Percentiles rank a stretch among this genome's conserved stretches.
Evolutionary conservation across 2,113 vertebrate species (phyloP).

Genomic region (Oncorhynchus gorbuscha): DNA sequence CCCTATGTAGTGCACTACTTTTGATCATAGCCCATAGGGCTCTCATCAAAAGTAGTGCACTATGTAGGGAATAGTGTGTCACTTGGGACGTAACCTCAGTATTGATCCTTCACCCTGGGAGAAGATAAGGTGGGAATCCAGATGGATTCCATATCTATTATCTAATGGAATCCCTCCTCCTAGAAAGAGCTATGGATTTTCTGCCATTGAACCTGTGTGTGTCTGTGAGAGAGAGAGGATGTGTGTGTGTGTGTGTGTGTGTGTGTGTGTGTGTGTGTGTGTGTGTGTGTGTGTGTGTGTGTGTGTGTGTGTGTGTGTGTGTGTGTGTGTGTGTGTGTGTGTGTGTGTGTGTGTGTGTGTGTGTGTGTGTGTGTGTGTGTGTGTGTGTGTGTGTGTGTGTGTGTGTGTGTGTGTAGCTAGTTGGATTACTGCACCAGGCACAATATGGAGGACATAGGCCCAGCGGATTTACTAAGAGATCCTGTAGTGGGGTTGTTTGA

Average conservation of each 20-base stretch:
- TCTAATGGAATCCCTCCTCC: conserved; percentile 82
- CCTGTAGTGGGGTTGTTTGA: conserved; percentile 60
- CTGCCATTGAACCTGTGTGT: conserved; percentile 76
- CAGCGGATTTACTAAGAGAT: conserved; percentile 53
- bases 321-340: conserved; percentile 39
- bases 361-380: conserved; percentile 14
- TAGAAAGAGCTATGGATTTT: conserved; percentile 82
- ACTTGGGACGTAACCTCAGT: conserved; percentile 14
- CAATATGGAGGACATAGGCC: conserved; percentile 60
- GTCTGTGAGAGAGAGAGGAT: neutral
- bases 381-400: neutral
- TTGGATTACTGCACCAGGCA: conserved; percentile 73
- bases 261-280: no score
- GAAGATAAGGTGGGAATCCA: conserved; percentile 82
- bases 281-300: conserved; percentile 31
- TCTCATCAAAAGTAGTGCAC: no score
- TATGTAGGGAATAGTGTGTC: no score
- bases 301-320: conserved; percentile 42
- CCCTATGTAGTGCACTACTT: no score
- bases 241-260: conserved; percentile 15
- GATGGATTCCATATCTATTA: conserved; percentile 86
- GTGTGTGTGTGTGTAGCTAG: conserved; percentile 46
- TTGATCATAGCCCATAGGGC: no score
- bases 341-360: conserved; percentile 11
- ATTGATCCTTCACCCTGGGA: conserved; percentile 77